phyloP scores from a whole-genome alignment of 2,888 invertebrate species.

The Crossocerus cetratus region DNA sequence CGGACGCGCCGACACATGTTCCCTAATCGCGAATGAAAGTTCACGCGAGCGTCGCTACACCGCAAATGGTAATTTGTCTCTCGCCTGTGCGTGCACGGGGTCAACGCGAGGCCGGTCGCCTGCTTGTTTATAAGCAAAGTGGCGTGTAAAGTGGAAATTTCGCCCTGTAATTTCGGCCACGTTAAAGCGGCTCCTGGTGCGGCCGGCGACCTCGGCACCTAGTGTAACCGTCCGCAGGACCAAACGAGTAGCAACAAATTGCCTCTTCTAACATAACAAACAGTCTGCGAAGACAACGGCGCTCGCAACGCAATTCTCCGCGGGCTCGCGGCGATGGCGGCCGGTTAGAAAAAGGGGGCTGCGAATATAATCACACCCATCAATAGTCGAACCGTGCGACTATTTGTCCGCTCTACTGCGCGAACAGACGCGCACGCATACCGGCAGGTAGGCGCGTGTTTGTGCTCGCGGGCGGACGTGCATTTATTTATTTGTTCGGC shows the following conservation, averaged over 20 bases:
- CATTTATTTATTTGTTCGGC: conserved; percentile 8
- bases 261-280: conserved; percentile 67
- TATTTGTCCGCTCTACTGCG: too few species aligned
- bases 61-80: conserved; percentile 2
- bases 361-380: conserved; percentile 61
- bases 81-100: too few species aligned
- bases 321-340: conserved; percentile 36
- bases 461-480: background rate
- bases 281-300: conserved; percentile 55
- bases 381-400: too few species aligned
- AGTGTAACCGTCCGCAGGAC: too few species aligned
- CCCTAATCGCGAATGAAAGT: conserved; percentile 11
- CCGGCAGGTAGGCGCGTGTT: background rate
- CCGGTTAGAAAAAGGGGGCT: background rate
- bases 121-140: background rate
- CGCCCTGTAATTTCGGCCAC: conserved; percentile 29
- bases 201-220: background rate
- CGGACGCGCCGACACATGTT: background rate
- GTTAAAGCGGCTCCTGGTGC: background rate
- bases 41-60: conserved; percentile 10
- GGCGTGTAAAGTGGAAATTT: conserved; percentile 9
- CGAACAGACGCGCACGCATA: too few species aligned
- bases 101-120: background rate
- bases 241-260: conserved; percentile 60
- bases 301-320: conserved; percentile 52